These are phyloP conservation scores for Campoplex capitator DNA, from an alignment of 2,888 invertebrate species.

Conservation along the genomic window DNA sequence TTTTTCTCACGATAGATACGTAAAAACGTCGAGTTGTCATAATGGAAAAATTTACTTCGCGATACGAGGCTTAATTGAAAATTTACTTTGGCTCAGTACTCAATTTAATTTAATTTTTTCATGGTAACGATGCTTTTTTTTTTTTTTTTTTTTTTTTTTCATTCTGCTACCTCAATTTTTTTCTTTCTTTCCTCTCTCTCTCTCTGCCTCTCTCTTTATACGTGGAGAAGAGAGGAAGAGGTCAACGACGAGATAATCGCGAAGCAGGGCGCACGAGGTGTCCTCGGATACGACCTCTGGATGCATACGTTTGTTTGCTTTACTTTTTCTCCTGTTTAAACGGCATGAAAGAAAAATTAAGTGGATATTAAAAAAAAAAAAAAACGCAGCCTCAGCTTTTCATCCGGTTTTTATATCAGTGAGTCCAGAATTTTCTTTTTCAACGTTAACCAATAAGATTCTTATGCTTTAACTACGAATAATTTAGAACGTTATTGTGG, in stretches of 20 bases:
- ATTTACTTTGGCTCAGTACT: slow-evolving; percentile 18
- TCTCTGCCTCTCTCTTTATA: not conserved
- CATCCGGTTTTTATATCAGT: not conserved
- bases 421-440: not conserved
- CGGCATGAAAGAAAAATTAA: slow-evolving; percentile 19
- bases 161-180: slow-evolving; percentile 6
- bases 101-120: slow-evolving; percentile 38
- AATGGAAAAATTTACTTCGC: not conserved
- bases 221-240: slow-evolving; percentile 20
- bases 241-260: slow-evolving; percentile 46
- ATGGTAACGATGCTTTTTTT: not conserved
- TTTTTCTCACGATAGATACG: not conserved
- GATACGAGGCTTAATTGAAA: slow-evolving; percentile 15
- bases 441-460: slow-evolving; percentile 17
- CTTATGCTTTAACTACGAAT: not conserved
- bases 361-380: slow-evolving; percentile 3
- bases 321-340: slow-evolving; percentile 31
- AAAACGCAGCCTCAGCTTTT: not conserved
- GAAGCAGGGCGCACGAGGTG: slow-evolving; percentile 12
- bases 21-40: not conserved
- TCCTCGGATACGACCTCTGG: slow-evolving; percentile 29
- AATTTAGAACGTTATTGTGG: not conserved
- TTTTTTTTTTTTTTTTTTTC: not conserved
- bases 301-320: slow-evolving; percentile 38
- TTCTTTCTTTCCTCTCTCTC: not conserved